Conservation (phyloP, 2,888 invertebrate genomes). For the Cynaeus angustus region DNA sequence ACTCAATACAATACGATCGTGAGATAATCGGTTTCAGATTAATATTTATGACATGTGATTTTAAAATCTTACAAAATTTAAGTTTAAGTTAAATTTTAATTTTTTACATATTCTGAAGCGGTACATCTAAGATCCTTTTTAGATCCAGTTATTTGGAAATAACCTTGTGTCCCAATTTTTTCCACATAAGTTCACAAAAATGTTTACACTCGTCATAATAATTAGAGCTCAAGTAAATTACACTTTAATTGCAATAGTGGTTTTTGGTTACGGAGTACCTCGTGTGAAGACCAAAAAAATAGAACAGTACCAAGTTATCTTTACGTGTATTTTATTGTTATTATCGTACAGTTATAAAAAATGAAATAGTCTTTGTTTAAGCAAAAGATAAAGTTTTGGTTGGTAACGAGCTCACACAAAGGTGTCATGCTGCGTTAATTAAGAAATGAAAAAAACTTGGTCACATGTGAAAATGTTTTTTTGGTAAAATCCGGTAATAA, state of each 20-base stretch:
- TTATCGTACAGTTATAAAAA: slow-evolving; percentile 4
- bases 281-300: slow-evolving; percentile 2
- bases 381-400: neutral
- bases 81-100: no score
- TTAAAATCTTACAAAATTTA: no score
- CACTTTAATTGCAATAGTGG: neutral
- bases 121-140: no score
- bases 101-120: no score
- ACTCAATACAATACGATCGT: no score
- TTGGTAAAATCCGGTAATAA: neutral
- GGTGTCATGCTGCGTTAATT: slow-evolving; percentile 2
- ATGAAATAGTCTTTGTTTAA: neutral
- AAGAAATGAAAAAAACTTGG: neutral
- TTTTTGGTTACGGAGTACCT: neutral
- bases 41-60: no score
- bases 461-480: neutral
- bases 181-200: neutral
- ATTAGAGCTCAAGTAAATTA: neutral
- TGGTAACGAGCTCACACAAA: neutral
- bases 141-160: no score
- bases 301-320: neutral
- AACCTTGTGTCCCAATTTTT: no score
- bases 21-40: no score
- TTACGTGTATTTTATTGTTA: neutral
- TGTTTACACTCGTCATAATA: neutral